phyloP scores from a whole-genome alignment of 2,113 vertebrate genomes.

The Amazona guildingii region DNA sequence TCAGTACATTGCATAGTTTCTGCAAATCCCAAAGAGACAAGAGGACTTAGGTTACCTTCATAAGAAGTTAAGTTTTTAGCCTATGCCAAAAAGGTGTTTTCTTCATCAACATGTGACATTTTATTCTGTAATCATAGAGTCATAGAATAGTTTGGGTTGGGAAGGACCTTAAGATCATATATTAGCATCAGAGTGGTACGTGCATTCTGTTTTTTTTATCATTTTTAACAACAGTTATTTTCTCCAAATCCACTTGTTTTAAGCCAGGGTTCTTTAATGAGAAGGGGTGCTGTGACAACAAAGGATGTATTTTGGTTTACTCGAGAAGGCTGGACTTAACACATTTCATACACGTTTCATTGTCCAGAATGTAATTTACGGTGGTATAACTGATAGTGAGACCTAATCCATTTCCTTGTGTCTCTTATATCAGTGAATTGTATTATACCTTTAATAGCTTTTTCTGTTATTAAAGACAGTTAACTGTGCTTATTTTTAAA shows the following conservation, averaged over 20 bases:
- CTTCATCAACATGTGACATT: not conserved
- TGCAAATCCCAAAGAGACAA: not conserved
- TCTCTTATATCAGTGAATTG: not conserved
- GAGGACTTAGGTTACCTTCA: not conserved
- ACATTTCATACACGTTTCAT: rapidly evolving
- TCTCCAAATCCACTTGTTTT: not conserved
- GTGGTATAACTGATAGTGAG: not conserved
- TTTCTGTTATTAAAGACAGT: not conserved
- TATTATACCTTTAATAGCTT: not conserved
- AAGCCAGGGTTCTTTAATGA: not conserved
- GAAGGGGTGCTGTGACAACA: not conserved
- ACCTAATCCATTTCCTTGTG: not conserved
- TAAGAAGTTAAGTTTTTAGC: not conserved
- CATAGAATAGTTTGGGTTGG: not conserved
- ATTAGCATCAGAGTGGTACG: not conserved
- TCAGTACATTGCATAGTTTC: not conserved
- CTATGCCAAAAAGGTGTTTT: not conserved
- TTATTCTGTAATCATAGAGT: not conserved
- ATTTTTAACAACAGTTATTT: not conserved
- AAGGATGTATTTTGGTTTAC: not conserved
- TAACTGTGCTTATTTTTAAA: not conserved
- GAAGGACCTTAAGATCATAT: not conserved
- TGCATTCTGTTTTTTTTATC: not conserved
- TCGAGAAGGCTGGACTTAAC: not conserved
- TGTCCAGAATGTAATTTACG: not conserved